Evolutionary conservation across 2,113 vertebrate species (phyloP).

Genomic region (Lamprotornis superbus): DNA sequence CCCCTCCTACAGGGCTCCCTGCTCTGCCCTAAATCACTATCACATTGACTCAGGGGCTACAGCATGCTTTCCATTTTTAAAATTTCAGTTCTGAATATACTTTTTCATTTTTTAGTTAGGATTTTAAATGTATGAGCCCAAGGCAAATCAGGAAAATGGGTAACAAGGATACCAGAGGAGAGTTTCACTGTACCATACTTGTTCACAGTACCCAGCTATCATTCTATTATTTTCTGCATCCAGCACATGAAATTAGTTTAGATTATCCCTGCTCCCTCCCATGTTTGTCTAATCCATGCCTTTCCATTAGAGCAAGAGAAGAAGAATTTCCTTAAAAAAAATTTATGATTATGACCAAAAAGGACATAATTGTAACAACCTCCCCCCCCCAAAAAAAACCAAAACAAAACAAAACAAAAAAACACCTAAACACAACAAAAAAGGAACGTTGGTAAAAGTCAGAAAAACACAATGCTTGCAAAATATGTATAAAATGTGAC

Average conservation of each 20-base stretch:
- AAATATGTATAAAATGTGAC: not conserved
- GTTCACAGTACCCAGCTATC: not conserved
- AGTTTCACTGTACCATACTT: not conserved
- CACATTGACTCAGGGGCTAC: not conserved
- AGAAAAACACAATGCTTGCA: not conserved
- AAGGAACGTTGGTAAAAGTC: not conserved
- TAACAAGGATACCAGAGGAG: not conserved
- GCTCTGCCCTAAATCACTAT: not conserved
- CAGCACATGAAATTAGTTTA: not conserved
- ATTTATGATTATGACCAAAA: not conserved
- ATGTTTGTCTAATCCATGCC: not conserved
- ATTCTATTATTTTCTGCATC: not conserved
- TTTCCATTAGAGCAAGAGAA: not conserved
- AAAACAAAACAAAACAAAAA: not conserved
- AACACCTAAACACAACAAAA: not conserved
- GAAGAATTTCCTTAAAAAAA: not conserved
- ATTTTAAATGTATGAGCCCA: not conserved
- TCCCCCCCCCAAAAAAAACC: not conserved
- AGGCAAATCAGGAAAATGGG: not conserved
- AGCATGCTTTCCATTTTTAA: not conserved
- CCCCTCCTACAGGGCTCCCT: not conserved
- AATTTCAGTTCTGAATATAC: not conserved
- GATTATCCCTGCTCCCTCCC: not conserved
- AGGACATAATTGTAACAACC: not conserved
- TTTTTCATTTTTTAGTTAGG: not conserved